Conservation (phyloP, 2,888 invertebrate species). For the Sarcophaga caerulescens region DNA sequence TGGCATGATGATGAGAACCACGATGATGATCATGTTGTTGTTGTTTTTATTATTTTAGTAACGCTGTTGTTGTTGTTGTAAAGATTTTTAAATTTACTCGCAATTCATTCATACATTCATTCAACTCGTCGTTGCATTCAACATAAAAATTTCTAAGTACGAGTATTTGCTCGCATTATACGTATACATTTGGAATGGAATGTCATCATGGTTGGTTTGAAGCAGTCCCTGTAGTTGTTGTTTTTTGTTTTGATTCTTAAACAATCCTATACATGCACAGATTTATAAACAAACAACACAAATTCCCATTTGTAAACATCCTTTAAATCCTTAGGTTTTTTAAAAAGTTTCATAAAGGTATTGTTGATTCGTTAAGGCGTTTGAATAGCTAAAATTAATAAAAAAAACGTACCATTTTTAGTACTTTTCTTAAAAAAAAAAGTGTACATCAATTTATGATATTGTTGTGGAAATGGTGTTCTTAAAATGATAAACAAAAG, state of each 20-base stretch:
- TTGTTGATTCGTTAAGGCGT: not conserved
- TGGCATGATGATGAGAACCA: not conserved
- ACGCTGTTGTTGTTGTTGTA: constrained; percentile 7
- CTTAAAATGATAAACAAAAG: too few species aligned
- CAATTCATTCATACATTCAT: constrained; percentile 47
- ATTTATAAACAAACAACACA: not conserved
- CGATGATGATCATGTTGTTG: not conserved
- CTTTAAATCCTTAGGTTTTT: too few species aligned
- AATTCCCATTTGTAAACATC: not conserved
- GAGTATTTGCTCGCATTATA: constrained; percentile 41
- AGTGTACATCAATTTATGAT: too few species aligned
- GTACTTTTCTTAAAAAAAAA: too few species aligned
- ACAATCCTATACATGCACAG: not conserved
- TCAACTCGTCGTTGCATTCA: constrained; percentile 67
- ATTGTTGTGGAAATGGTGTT: too few species aligned
- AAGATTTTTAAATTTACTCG: constrained; percentile 40
- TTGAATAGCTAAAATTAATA: not conserved
- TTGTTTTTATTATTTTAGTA: constrained; percentile 43
- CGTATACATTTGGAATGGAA: constrained; percentile 16
- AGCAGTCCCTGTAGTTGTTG: not conserved
- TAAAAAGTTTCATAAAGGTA: not conserved
- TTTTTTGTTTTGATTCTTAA: not conserved
- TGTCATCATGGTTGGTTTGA: constrained; percentile 42
- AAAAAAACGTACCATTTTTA: too few species aligned
- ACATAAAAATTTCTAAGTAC: constrained; percentile 45